Evolutionary conservation across 2,113 vertebrate genomes (phyloP).

Genomic region (Leucopsar rothschildi): DNA sequence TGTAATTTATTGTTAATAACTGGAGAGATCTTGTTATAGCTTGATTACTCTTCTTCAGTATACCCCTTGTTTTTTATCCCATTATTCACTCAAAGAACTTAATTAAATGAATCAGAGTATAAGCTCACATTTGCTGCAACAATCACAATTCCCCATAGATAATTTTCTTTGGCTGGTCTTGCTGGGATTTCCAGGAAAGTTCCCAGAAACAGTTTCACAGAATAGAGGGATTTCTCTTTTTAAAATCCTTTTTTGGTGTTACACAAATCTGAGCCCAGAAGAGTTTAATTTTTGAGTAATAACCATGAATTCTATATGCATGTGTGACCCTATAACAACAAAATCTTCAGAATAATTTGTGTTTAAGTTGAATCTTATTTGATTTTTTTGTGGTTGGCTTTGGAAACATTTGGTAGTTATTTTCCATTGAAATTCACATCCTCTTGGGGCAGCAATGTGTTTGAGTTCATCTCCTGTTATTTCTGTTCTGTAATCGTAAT

Average conservation of each 20-base stretch:
- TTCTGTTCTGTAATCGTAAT: background rate
- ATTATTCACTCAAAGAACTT: conserved; percentile 23
- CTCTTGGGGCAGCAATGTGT: conserved; percentile 10
- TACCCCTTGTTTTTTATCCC: conserved; percentile 30
- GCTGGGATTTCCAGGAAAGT: conserved; percentile 57
- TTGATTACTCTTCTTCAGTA: conserved; percentile 28
- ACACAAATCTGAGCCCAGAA: conserved; percentile 45
- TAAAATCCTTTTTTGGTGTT: conserved; percentile 36
- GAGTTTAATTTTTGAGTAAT: conserved; percentile 50
- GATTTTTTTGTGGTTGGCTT: conserved; percentile 52
- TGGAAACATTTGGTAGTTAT: conserved; percentile 64
- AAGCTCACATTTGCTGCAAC: conserved; percentile 51
- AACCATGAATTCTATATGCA: conserved; percentile 30
- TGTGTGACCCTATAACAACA: conserved; percentile 24
- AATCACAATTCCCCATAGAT: conserved; percentile 53
- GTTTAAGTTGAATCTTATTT: conserved; percentile 33
- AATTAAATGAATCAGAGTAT: conserved; percentile 54
- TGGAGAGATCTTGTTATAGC: background rate
- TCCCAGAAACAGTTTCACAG: conserved; percentile 48
- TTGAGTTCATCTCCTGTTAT: conserved; percentile 35
- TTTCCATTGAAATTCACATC: conserved; percentile 66
- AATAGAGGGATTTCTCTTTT: conserved; percentile 52
- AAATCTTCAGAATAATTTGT: conserved; percentile 17
- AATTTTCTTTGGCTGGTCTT: conserved; percentile 54
- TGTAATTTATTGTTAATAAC: background rate